These are phyloP conservation scores for Ischnura elegans DNA, from an alignment of 2,888 invertebrate species.

Conservation along the genomic window DNA sequence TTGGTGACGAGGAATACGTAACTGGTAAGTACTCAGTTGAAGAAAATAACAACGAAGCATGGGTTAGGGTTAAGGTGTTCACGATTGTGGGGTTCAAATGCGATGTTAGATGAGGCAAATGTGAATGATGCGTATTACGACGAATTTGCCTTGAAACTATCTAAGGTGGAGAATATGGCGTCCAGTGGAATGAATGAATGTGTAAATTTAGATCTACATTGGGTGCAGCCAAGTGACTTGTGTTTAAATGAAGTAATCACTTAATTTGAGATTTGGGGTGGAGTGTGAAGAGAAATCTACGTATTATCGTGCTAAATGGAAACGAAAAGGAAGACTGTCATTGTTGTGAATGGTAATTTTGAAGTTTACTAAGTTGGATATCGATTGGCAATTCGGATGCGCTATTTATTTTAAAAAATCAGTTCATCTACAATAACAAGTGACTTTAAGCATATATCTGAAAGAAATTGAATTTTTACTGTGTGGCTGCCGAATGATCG, in stretches of 20 bases:
- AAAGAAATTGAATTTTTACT: no score
- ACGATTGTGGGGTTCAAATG: conserved; percentile 53
- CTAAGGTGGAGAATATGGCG: conserved; percentile 79
- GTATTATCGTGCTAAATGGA: background rate
- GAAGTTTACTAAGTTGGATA: background rate
- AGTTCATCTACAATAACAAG: no score
- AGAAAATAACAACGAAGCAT: conserved; percentile 82
- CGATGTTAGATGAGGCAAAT: conserved; percentile 50
- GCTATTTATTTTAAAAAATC: conserved; percentile 71
- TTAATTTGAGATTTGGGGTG: background rate
- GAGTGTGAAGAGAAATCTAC: background rate
- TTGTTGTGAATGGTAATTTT: conserved; percentile 62
- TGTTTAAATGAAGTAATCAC: background rate
- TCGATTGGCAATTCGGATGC: conserved; percentile 72
- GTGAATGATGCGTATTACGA: conserved; percentile 75
- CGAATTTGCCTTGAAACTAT: conserved; percentile 76
- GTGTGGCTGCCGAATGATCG: no score
- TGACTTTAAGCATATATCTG: no score
- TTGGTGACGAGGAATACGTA: conserved; percentile 97
- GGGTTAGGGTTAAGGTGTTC: conserved; percentile 73
- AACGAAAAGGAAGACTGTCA: background rate
- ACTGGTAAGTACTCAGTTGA: conserved; percentile 90
- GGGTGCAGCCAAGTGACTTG: background rate
- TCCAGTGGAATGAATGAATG: conserved; percentile 73
- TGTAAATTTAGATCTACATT: conserved; percentile 67